A percentile compares a stretch with the other conserved stretches of the same genome.
These are phyloP conservation scores for Drosophila ezoana DNA, from an alignment of 2,888 invertebrate species.

Conservation along the genomic window DNA sequence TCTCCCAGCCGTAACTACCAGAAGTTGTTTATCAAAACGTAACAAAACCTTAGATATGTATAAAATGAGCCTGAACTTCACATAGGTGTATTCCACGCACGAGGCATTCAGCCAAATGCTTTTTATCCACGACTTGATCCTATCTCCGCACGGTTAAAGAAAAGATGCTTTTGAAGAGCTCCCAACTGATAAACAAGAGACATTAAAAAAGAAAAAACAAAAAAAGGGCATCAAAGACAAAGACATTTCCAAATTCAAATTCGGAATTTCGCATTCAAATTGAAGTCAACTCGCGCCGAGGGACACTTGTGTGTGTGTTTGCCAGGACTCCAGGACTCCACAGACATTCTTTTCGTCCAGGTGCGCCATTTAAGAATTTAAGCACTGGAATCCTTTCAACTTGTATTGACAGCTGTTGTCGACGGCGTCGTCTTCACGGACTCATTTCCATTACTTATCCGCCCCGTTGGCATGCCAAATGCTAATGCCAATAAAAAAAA, in stretches of 20 bases:
- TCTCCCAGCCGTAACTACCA: too few relatives aligned
- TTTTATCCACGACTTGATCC: not conserved
- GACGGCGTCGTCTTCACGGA: constrained; percentile 21
- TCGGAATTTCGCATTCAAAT: constrained; percentile 22
- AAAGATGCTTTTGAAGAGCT: constrained; percentile 11
- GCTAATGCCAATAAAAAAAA: constrained; percentile 58
- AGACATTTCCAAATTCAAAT: constrained; percentile 28
- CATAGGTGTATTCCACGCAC: too few relatives aligned
- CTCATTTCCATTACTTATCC: constrained; percentile 57
- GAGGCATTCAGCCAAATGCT: too few relatives aligned
- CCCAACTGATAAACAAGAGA: constrained; percentile 7
- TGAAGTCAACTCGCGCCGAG: constrained; percentile 38
- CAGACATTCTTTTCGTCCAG: constrained; percentile 7
- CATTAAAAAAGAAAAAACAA: constrained; percentile 12
- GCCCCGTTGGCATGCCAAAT: constrained; percentile 59
- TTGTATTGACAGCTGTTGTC: constrained; percentile 64
- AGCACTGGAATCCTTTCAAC: constrained; percentile 49
- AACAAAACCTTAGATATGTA: too few relatives aligned
- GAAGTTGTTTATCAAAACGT: too few relatives aligned
- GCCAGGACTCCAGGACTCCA: constrained; percentile 24
- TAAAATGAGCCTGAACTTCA: too few relatives aligned
- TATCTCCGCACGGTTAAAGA: constrained; percentile 8
- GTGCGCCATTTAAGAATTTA: constrained; percentile 45
- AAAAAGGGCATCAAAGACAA: constrained; percentile 36
- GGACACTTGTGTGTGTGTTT: constrained; percentile 33